phyloP scores from a whole-genome alignment of 2,797 vertebrate genomes.

The Strix occidentalis region DNA sequence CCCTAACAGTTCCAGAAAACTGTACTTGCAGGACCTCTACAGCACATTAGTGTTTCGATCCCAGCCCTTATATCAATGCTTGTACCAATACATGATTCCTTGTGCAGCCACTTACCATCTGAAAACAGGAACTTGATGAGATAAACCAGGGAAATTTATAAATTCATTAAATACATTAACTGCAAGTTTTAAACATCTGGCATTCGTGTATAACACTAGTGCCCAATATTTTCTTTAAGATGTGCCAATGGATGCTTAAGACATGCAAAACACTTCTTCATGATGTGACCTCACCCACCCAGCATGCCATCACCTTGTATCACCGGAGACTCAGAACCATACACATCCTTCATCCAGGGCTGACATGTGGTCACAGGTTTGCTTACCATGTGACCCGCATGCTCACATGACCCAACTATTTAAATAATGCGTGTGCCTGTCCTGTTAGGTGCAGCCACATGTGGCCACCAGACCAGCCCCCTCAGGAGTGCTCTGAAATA shows the following conservation, averaged over 20 bases:
- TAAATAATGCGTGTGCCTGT: neutral
- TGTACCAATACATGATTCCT: neutral
- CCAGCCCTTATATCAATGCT: neutral
- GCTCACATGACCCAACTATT: neutral
- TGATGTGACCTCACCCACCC: neutral
- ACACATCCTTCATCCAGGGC: neutral
- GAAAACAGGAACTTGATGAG: neutral
- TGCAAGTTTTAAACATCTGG: neutral
- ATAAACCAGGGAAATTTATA: neutral
- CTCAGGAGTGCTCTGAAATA: accelerated
- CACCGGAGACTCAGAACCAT: neutral
- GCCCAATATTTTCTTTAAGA: neutral
- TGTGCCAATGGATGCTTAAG: neutral
- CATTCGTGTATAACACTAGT: neutral
- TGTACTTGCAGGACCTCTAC: neutral
- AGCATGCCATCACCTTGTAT: neutral
- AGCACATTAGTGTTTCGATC: neutral
- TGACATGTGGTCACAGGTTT: neutral
- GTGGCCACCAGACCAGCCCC: neutral
- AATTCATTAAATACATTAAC: neutral
- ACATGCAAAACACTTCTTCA: neutral
- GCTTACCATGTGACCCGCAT: neutral
- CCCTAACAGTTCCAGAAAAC: neutral
- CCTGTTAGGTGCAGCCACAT: neutral
- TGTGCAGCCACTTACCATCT: neutral